Evolutionary conservation across 2,113 vertebrate species (phyloP), one percentile per base, ranked within the genome.

Genomic region (Hippocampus zosterae): DNA sequence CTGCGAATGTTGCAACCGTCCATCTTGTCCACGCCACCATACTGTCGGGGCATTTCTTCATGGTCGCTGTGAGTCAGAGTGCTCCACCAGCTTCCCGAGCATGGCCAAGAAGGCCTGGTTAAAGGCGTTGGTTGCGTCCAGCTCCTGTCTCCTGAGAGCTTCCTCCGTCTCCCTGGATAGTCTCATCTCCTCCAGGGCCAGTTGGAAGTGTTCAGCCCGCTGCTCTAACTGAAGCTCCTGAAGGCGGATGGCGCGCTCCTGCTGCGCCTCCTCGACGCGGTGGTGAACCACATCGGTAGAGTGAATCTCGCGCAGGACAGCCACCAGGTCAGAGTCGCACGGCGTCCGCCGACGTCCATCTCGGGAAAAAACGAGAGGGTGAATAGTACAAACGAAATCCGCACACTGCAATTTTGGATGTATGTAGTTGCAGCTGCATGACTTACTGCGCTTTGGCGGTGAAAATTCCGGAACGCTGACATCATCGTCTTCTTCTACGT

Each of bases 211-310:
- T 40, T 61, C 59, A 2, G 59, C 29, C 16, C 59, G 59, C 33
- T 61, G 59, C 59, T 61, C 29, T 29, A 40, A 7, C 59, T 61
- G 59, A 19, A 62, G 33, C 33, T 62, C 60, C 60, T 41, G 60
- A 19, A 62, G 60, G 33, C 60, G 60, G 33, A 62, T 10, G 33
- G 37, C 13, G 33, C 60, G 60, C 19, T 61, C 59, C 29, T 62
- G 60, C 33, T 62, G 60, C 9, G 60, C 60, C 60, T 62, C 60
- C 18, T 62, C 60, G 9, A 41, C 33, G 33, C 33, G 60, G 19
- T 41, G 60, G 60, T 62, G 60, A 19, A 19, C 19, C 60, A 62
- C 33, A 18, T 62, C 60, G 16, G 60, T 19, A 1, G 60, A 62
- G 60, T 62, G 60, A 18, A 62, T 62, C 19, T 40, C 18, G 9